A percentile compares a stretch with the other conserved stretches of the same genome.
Conservation (phyloP, 2,113 vertebrate species). For the Chaetops frenatus region DNA sequence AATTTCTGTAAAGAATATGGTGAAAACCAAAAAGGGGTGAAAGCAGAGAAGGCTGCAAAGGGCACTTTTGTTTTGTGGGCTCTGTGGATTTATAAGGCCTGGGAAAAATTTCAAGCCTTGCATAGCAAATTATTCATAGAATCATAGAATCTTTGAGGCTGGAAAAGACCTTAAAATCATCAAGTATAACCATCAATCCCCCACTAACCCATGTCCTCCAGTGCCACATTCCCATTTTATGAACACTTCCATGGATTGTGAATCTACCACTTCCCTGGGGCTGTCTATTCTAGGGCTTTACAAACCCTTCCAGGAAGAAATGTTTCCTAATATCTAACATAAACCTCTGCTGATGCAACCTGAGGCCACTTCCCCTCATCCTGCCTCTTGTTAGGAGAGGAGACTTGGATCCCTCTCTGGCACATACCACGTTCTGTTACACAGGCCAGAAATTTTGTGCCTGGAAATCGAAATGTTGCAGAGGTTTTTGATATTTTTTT, state of each 20-base stretch:
- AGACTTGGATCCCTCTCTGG: not conserved
- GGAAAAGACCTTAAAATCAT: not conserved
- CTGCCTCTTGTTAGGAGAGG: not conserved
- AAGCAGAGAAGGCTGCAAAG: not conserved
- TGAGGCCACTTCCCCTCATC: not conserved
- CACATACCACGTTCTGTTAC: not conserved
- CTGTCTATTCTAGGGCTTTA: not conserved
- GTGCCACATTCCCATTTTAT: not conserved
- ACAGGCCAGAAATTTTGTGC: not conserved
- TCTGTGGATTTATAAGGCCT: not conserved
- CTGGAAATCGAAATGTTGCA: not conserved
- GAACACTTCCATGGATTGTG: not conserved
- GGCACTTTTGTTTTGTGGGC: not conserved
- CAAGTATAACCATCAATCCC: not conserved
- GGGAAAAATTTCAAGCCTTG: not conserved
- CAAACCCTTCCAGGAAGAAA: not conserved
- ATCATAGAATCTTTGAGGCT: too few species aligned
- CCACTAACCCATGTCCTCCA: not conserved
- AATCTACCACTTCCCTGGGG: not conserved
- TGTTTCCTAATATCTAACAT: not conserved
- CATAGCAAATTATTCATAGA: not conserved
- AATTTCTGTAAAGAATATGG: accelerated
- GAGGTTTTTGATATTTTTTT: not conserved
- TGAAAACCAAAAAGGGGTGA: not conserved
- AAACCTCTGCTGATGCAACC: not conserved